These are phyloP conservation scores for Physella acuta DNA, from an alignment of 1,140 invertebrate genomes.

Conservation along the genomic window DNA sequence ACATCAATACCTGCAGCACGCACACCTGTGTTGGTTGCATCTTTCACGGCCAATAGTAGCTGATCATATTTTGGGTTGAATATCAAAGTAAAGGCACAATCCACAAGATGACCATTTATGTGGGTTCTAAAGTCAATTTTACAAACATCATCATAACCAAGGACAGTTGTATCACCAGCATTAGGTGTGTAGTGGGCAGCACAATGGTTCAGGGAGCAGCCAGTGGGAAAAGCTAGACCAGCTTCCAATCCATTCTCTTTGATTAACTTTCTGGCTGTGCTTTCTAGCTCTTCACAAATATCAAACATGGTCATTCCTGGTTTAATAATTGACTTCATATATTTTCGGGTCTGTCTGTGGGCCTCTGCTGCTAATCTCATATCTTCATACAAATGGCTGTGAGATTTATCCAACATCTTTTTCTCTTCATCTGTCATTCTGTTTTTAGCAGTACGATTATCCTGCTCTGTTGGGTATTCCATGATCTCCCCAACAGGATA, in stretches of 20 bases:
- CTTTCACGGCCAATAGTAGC: conserved; percentile 91
- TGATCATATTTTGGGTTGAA: conserved; percentile 98
- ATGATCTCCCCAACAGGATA: conserved; percentile 62
- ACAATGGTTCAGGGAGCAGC: conserved; percentile 97
- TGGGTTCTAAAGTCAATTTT: conserved; percentile 99
- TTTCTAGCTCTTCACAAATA: conserved; percentile 94
- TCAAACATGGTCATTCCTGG: conserved; percentile 99
- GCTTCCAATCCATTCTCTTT: conserved; percentile 93
- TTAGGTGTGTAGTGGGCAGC: conserved; percentile 99
- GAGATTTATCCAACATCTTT: conserved; percentile 65
- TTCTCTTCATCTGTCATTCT: conserved; percentile 90
- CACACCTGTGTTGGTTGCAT: conserved; percentile 97
- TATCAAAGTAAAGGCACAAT: conserved; percentile 96
- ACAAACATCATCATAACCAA: conserved; percentile 95
- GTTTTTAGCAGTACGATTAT: conserved; percentile 77
- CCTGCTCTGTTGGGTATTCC: conserved; percentile 55
- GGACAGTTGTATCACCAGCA: conserved; percentile 92
- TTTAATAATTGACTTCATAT: conserved; percentile 89
- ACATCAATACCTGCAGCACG: conserved; percentile 94
- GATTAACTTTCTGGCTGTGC: conserved; percentile 86
- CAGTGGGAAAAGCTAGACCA: conserved; percentile 97
- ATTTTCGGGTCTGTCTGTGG: conserved; percentile 90
- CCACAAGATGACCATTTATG: conserved; percentile 97
- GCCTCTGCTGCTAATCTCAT: conserved; percentile 94
- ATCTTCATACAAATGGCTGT: conserved; percentile 87